Base-by-base conservation (phyloP, 1,140 invertebrate species). In the Ladona fulva region DNA sequence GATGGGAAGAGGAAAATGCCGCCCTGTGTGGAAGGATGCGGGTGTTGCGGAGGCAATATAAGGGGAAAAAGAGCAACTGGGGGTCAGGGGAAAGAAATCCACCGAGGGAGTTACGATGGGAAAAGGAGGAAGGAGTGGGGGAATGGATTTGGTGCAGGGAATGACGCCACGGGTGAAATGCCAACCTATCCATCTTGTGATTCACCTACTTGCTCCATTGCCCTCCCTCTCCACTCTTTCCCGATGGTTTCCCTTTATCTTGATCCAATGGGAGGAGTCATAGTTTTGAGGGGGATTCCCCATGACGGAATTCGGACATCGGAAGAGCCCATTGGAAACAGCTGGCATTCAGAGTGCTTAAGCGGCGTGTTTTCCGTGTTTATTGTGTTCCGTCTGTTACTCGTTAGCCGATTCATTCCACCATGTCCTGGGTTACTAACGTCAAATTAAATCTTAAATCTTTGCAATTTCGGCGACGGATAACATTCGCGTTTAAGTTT, bases 141-240 rank as follows among this genome's bases (percentile, higher is more conserved):
- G 52, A 66, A 3, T 16, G 3, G 52, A 12, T 66, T 3, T 3
- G 1, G n/a, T 5, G 14, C 5, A 66, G 52, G 52, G 52, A 19
- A 66, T 66, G 52, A 66, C 52, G 52, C 52, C 52, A 66, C 12
- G 52, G 52, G 52, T 66, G 52, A 66, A 66, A 66, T 66, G 52
- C 52, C 52, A 66, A 22, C 16, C 52, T 66, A 66, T 66, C 52
- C 12, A 66, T 66, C 52, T 66, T 66, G 52, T 66, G 52, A 66
- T 66, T 66, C 52, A 66, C 52, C 52, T 66, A 66, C 16, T 22
- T 22, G 16, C 52, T 19, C n/a, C 19, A 10, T 11, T 11, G 10
- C 44, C 44, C 44, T 52, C 44, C 44, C 44, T 11, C 44, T 52
- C 44, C 19, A 11, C 44, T 19, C 44, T 19, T 19, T 52, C 44